Base-by-base conservation (phyloP, 2,888 invertebrate species). In the Thereva nobilitata region DNA sequence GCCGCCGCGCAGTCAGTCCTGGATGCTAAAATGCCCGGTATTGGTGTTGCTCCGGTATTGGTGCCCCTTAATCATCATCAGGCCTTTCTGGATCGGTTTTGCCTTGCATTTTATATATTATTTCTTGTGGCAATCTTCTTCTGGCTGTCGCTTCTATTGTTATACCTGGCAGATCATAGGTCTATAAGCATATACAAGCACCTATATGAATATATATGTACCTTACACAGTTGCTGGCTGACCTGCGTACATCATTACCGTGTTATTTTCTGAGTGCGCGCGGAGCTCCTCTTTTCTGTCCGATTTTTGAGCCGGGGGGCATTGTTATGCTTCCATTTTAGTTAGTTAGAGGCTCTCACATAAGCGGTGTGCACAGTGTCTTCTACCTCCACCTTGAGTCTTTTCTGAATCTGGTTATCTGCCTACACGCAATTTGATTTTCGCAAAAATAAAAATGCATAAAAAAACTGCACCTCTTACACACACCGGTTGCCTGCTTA, bases 31-130 rank as follows among this genome's bases (percentile, higher is more conserved):
- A 4, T 40, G 40, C 59, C 37, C 38, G 45, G 47, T 59, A 56
- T 47, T 44, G 64, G 59, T 45, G 54, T 44, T 44, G 45, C 47
- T 54, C 23, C 54, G 38, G 52, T 57, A 42, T 52, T 66, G 45
- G 44, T 44, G 57, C 66, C 66, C 56, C 57, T 66, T 66, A 57
- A 57, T 66, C 57, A 66, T 66, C 66, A 66, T 66, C 66, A 66
- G 56, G 66, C 49, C 66, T 66, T 42, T 44, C 57, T 35, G 49
- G 44, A 66, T 52, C 35, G 23, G 23, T 23, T 23, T 57, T 52
- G 35, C 42, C 66, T 57, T 42, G 52, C 52, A 57, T n/a, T n/a
- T n/a, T n/a, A n/a, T n/a, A n/a, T n/a, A n/a, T n/a, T 57, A 57
- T 57, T 45, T 57, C 42, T 66, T 56, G 10, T 41, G 49, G 49